Conservation (phyloP, 2,113 vertebrate species). For the Hydrolagus affinis region DNA sequence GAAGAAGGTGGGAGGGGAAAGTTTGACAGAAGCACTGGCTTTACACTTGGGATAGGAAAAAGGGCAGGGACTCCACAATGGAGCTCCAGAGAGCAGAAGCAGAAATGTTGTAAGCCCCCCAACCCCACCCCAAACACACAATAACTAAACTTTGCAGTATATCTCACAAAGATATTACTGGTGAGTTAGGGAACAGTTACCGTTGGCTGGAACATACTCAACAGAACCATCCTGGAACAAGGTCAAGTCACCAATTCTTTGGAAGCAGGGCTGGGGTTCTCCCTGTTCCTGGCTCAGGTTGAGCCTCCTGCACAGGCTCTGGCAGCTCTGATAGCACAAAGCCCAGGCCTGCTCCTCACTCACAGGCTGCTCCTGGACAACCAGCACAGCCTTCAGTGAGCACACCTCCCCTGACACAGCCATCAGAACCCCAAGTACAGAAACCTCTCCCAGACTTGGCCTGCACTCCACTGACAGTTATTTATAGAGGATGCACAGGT, state of each 20-base stretch:
- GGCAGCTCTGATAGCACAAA: background rate
- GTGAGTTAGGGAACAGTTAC: background rate
- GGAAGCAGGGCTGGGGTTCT: background rate
- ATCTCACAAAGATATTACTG: too few species aligned
- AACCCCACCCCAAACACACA: too few species aligned
- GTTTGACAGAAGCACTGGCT: too few species aligned
- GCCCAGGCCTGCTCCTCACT: conserved; percentile 21
- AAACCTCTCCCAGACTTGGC: background rate
- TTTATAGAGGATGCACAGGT: background rate
- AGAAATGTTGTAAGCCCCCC: too few species aligned
- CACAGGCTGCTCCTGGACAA: background rate
- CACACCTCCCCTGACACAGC: background rate
- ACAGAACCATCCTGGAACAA: conserved; percentile 17
- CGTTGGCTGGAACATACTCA: background rate
- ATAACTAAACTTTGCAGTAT: too few species aligned
- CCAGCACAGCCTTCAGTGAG: background rate
- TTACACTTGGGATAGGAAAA: too few species aligned
- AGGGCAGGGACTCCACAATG: too few species aligned
- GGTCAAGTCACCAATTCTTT: background rate
- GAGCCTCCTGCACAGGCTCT: too few species aligned
- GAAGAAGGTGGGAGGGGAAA: too few species aligned
- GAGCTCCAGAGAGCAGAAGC: too few species aligned
- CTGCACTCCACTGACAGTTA: too few species aligned
- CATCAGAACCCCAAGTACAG: background rate
- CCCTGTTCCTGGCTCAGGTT: background rate